These are phyloP conservation scores for Darwinula stevensoni DNA, from an alignment of 2,888 invertebrate genomes.

Conservation along the genomic window DNA sequence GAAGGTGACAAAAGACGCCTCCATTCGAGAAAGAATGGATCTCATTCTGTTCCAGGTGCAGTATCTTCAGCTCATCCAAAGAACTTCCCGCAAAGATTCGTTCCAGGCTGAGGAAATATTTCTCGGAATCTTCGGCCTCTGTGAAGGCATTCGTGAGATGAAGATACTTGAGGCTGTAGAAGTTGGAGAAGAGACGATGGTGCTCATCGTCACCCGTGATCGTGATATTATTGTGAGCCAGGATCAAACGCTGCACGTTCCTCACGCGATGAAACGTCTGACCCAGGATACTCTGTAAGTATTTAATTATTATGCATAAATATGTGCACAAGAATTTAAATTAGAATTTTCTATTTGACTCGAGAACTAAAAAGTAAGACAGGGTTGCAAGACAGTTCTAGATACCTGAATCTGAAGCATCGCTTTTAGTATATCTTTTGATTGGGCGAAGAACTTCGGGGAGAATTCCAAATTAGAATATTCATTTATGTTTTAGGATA, in stretches of 20 bases:
- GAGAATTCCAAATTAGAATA: no score
- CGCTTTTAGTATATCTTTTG: no score
- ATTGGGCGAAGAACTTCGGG: no score
- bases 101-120: background rate
- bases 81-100: background rate
- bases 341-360: no score
- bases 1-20: background rate
- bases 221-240: background rate
- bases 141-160: slow-evolving; percentile 1
- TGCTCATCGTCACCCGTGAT: slow-evolving; percentile 1
- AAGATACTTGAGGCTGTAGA: background rate
- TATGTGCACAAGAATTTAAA: no score
- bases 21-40: background rate
- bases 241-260: background rate
- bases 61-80: background rate
- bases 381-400: no score
- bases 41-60: background rate
- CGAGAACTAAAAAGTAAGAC: no score
- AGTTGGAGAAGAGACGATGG: background rate
- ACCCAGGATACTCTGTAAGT: background rate
- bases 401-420: no score
- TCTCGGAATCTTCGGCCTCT: background rate
- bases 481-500: no score
- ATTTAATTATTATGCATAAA: no score
- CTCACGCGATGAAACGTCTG: background rate